These are phyloP conservation scores for Propithecus perrieri DNA, from an alignment of 2,797 vertebrate genomes.

Conservation along the genomic window DNA sequence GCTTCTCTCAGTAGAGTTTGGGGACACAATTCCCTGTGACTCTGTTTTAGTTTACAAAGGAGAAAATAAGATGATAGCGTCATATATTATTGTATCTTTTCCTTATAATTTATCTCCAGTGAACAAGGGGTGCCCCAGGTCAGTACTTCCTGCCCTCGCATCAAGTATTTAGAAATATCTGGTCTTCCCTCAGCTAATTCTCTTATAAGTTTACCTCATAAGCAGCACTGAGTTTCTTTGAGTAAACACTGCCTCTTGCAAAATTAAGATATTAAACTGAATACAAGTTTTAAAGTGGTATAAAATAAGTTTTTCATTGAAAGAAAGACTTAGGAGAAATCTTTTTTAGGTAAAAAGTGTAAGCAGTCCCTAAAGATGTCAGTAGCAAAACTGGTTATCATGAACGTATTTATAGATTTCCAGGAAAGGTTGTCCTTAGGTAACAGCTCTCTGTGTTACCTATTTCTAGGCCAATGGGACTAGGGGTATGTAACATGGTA, in stretches of 20 bases:
- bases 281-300: not conserved
- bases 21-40: not conserved
- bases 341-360: not conserved
- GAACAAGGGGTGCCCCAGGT: not conserved
- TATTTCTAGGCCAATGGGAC: not conserved
- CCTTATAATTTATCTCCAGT: not conserved
- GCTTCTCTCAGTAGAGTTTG: not conserved
- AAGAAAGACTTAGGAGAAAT: not conserved
- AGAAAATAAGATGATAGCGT: not conserved
- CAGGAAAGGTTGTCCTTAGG: not conserved
- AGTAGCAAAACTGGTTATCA: not conserved
- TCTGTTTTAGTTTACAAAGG: not conserved
- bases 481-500: not conserved
- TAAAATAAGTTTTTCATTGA: not conserved
- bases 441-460: not conserved
- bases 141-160: not conserved
- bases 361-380: not conserved
- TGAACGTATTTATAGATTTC: not conserved
- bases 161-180: not conserved
- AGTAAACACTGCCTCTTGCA: not conserved
- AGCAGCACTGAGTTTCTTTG: conserved; percentile 1
- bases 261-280: conserved; percentile 11
- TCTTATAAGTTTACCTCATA: not conserved
- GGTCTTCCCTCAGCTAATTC: not conserved
- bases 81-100: not conserved